phyloP scores from a whole-genome alignment of 2,888 invertebrate species.

The Drosophila robusta region DNA sequence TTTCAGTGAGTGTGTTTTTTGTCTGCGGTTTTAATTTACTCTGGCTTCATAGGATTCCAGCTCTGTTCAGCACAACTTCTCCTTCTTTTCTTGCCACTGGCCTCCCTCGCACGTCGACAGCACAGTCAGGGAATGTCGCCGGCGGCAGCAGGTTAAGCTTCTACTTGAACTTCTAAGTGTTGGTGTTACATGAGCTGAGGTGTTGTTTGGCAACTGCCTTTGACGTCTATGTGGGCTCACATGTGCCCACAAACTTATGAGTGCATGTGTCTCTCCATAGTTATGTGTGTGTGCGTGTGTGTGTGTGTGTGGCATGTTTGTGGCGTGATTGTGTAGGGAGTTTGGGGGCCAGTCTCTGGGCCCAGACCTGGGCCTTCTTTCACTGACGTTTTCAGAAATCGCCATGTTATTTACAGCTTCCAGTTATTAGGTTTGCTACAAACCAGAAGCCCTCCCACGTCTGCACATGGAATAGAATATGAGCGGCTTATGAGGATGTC shows the following conservation, averaged over 20 bases:
- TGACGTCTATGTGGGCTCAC: constrained; percentile 65
- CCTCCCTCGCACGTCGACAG: constrained; percentile 12
- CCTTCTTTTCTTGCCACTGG: not conserved
- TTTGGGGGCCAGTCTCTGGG: constrained; percentile 1
- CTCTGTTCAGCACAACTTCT: constrained; percentile 12
- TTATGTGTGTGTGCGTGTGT: not conserved
- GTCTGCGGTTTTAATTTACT: constrained; percentile 75
- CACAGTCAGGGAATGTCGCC: constrained; percentile 68
- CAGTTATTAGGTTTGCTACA: constrained; percentile 61
- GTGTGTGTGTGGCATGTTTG: constrained; percentile 3
- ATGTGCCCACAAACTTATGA: constrained; percentile 44
- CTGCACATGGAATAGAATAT: constrained; percentile 26
- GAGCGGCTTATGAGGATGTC: constrained; percentile 34
- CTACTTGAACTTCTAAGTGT: constrained; percentile 83
- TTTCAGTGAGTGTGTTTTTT: constrained; percentile 49
- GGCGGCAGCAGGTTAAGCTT: constrained; percentile 82
- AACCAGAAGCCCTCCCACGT: constrained; percentile 29
- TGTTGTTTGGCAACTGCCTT: constrained; percentile 73
- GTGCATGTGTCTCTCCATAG: constrained; percentile 17
- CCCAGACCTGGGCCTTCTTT: constrained; percentile 27
- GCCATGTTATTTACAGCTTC: constrained; percentile 52
- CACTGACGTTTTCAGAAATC: constrained; percentile 37
- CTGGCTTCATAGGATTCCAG: constrained; percentile 52
- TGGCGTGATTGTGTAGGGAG: constrained; percentile 27
- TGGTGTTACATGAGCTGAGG: constrained; percentile 74